phyloP scores from a whole-genome alignment of 2,113 vertebrate species.

The Prochilodus magdalenae region DNA sequence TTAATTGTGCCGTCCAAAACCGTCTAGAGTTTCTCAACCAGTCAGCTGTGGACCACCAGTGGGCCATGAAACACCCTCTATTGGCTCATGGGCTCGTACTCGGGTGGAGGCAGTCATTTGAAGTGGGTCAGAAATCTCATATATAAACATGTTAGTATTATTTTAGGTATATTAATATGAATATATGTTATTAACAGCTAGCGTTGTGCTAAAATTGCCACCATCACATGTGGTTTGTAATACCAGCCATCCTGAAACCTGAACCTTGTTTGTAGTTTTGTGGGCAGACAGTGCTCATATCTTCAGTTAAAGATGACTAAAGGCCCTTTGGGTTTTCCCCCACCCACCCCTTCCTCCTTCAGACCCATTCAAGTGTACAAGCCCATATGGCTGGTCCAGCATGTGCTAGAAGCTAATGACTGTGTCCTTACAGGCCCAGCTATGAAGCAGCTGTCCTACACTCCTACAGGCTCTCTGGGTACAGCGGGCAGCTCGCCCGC shows the following conservation, averaged over 20 bases:
- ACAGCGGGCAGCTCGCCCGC: background rate
- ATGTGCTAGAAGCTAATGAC: background rate
- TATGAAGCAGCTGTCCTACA: slow-evolving; percentile 33
- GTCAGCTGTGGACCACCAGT: no score
- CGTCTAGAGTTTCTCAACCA: no score
- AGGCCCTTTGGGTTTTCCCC: background rate
- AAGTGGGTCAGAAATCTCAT: no score
- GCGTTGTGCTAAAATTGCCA: no score
- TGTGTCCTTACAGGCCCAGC: slow-evolving; percentile 9
- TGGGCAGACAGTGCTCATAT: background rate
- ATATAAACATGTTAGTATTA: no score
- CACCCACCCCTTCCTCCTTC: background rate
- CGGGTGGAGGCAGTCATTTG: no score
- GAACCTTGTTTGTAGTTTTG: background rate
- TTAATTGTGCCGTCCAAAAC: no score
- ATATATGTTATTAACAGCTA: no score
- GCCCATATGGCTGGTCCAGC: background rate
- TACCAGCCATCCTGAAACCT: background rate
- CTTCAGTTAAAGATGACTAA: background rate
- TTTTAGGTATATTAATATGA: no score
- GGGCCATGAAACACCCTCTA: no score
- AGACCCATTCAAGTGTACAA: background rate
- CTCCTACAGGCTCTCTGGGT: background rate
- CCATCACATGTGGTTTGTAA: no score
- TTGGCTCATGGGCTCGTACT: no score